Percentiles rank a stretch among this genome's conserved stretches.
Evolutionary conservation across 2,797 vertebrate species (phyloP).

Genomic region (Pseudotriccus pelzelni): DNA sequence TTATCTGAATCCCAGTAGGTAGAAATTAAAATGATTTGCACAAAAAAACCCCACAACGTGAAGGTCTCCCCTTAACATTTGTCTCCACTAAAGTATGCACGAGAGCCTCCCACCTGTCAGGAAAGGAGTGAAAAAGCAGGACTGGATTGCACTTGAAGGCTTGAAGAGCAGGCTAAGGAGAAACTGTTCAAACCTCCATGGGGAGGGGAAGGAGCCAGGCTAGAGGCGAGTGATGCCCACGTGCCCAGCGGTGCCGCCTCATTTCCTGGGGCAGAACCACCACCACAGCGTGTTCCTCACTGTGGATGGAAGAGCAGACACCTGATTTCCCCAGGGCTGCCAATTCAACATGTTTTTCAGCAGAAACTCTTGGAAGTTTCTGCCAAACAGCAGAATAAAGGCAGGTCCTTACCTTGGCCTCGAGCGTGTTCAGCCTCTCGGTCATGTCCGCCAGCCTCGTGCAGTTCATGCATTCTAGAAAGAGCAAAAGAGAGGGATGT

Average conservation of each 20-base stretch:
- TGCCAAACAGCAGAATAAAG: background rate
- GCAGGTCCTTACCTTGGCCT: slow-evolving; percentile 77
- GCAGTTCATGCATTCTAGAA: slow-evolving; percentile 84
- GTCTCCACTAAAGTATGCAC: background rate
- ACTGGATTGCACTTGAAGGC: background rate
- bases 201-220: background rate
- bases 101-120: background rate
- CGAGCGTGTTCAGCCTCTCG: slow-evolving; percentile 76
- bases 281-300: background rate
- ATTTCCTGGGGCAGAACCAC: background rate
- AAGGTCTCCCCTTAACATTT: background rate
- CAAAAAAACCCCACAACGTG: accelerated
- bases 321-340: background rate
- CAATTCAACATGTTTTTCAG: accelerated
- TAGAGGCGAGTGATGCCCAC: accelerated
- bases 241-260: background rate
- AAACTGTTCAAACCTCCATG: background rate
- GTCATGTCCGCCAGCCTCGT: slow-evolving; percentile 77
- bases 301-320: background rate
- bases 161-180: background rate
- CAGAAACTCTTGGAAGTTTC: background rate
- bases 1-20: background rate
- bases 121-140: background rate
- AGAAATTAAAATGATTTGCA: slow-evolving; percentile 12
- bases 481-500: background rate